phyloP scores from a whole-genome alignment of 2,888 invertebrate species.

The Celastrina argiolus region DNA sequence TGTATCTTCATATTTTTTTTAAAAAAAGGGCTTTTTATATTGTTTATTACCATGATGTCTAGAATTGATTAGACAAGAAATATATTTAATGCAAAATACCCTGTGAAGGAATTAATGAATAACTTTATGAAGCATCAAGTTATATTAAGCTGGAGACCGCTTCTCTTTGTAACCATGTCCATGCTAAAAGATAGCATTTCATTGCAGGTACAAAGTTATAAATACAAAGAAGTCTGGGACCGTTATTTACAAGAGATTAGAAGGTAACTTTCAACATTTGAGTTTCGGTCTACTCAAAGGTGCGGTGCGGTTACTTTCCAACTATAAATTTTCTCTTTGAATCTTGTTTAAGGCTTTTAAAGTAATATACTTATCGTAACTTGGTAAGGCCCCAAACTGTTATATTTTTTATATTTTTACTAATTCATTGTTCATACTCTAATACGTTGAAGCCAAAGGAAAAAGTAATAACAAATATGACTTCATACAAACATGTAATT shows the following conservation, averaged over 20 bases:
- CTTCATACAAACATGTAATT: too few relatives aligned
- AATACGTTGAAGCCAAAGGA: too few relatives aligned
- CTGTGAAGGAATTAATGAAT: not conserved
- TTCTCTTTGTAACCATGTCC: not conserved
- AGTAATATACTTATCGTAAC: not conserved
- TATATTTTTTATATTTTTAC: too few relatives aligned
- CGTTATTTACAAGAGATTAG: constrained; percentile 2
- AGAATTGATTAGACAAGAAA: too few relatives aligned
- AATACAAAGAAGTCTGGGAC: not conserved
- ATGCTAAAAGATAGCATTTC: not conserved
- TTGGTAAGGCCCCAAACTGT: not conserved
- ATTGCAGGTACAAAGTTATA: not conserved
- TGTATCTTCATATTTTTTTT: too few relatives aligned
- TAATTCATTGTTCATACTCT: too few relatives aligned
- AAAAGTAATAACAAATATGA: too few relatives aligned
- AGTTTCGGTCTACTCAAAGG: not conserved
- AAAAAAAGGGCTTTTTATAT: too few relatives aligned
- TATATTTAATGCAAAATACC: too few relatives aligned
- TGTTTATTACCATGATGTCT: too few relatives aligned
- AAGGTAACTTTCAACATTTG: not conserved
- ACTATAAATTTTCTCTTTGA: not conserved
- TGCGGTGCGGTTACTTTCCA: not conserved
- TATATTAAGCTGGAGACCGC: not conserved
- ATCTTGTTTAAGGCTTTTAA: not conserved
- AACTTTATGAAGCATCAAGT: not conserved